These are phyloP conservation scores for Peromyscus californicus DNA, from an alignment of 2,113 vertebrate genomes.

Conservation along the genomic window DNA sequence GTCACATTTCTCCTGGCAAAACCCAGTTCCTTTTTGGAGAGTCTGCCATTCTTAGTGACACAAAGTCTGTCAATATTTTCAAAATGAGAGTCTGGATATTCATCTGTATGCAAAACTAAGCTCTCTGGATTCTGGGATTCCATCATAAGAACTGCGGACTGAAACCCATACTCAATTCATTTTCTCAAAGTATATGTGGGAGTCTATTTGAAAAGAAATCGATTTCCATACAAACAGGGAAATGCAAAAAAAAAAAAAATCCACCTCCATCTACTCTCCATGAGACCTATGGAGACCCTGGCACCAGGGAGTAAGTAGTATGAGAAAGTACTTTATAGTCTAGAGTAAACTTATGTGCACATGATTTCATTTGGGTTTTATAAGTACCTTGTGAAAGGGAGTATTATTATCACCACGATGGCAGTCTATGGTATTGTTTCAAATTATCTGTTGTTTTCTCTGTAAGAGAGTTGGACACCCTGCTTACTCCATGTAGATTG, in stretches of 20 bases:
- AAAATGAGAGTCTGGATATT: conserved; percentile 18
- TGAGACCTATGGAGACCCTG: background rate
- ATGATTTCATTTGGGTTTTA: conserved; percentile 21
- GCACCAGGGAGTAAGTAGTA: background rate
- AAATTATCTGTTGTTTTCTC: background rate
- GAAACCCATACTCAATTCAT: conserved; percentile 40
- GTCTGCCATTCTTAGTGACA: conserved; percentile 16
- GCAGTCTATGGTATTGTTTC: background rate
- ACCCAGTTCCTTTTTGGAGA: background rate
- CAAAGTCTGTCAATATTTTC: conserved; percentile 23
- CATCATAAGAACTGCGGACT: background rate
- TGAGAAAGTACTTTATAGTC: conserved; percentile 18
- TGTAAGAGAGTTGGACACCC: background rate
- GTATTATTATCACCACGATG: background rate
- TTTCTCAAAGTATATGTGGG: background rate
- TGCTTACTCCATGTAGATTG: background rate
- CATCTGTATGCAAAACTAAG: conserved; percentile 46
- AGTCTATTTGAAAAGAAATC: conserved; percentile 55
- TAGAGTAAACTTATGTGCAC: conserved; percentile 24
- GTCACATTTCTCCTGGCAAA: background rate
- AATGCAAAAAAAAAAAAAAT: background rate
- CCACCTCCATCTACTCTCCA: background rate
- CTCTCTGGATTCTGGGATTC: background rate
- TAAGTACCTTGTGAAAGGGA: background rate
- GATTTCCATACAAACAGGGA: conserved; percentile 63